Conservation (phyloP, 2,888 invertebrate species). For the Calephelis perditalis region DNA sequence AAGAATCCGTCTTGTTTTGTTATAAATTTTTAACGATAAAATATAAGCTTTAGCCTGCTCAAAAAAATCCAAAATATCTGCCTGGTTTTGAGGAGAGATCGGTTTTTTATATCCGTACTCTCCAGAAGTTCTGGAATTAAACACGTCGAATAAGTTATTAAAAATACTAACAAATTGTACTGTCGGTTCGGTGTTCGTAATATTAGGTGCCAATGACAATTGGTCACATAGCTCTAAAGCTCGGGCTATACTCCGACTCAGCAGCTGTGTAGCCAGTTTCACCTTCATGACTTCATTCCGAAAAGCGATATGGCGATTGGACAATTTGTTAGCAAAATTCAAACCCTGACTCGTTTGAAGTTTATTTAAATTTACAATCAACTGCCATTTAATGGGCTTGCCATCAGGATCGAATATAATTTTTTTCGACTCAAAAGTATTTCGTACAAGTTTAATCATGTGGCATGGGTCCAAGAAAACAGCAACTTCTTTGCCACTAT, state of each 20-base stretch:
- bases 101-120: slow-evolving; percentile 19
- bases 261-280: slow-evolving; percentile 23
- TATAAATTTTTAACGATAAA: slow-evolving; percentile 21
- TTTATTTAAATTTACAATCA: slow-evolving; percentile 21
- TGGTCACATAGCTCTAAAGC: slow-evolving; percentile 18
- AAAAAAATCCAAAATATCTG: slow-evolving; percentile 16
- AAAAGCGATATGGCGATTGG: slow-evolving; percentile 15
- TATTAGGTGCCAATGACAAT: slow-evolving; percentile 20
- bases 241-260: slow-evolving; percentile 22
- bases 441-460: slow-evolving; percentile 25
- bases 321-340: slow-evolving; percentile 26
- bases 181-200: slow-evolving; percentile 22
- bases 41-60: slow-evolving; percentile 20
- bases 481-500: slow-evolving; percentile 16
- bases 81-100: slow-evolving; percentile 13
- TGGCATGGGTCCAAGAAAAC: slow-evolving; percentile 23
- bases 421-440: slow-evolving; percentile 25
- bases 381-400: slow-evolving; percentile 21
- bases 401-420: slow-evolving; percentile 20
- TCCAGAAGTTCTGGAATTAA: slow-evolving; percentile 20
- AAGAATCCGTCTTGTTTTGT: slow-evolving; percentile 16
- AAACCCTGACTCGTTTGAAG: slow-evolving; percentile 23
- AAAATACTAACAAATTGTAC: slow-evolving; percentile 22
- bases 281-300: slow-evolving; percentile 29
- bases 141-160: slow-evolving; percentile 25